Evolutionary conservation across 2,888 invertebrate genomes (phyloP), one percentile per base, ranked within the genome.

Genomic region (Drosophila antonietae): DNA sequence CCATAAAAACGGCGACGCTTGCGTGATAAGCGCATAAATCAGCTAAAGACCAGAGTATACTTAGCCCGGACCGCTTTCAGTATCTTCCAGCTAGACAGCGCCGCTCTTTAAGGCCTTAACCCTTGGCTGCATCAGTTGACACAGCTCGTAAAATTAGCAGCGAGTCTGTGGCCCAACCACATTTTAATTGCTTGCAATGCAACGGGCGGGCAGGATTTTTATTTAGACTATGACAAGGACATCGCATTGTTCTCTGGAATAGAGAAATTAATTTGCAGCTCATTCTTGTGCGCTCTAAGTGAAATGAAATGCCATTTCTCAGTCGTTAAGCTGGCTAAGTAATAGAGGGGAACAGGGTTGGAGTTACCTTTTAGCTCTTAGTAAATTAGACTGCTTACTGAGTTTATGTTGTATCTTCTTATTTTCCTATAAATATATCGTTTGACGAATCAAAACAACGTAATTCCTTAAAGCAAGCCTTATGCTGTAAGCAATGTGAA

Each of bases 11-110:
- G 75, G 82, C 78, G 80, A 83, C 83, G 88, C 88, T 78, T 77
- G 88, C 78, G 77, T 88, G 84, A 88, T 88, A 85, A 85, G 88
- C 84, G 81, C 84, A 85, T 85, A 85, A 85, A 85, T 85, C 84
- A 85, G 75, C 73, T 68, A 75, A 75, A 65, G 66, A 65, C 65
- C 52, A 28, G 62, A 59, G 59, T 63, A 49, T 58, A 10, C 52
- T 59, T 62, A 44, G 57, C 39, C 63, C 70, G 47, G 44, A 18
- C 47, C 39, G 52, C 23, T 43, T n/a, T 20, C 44, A 10, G 12
- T n/a, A 23, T 23, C 44, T 44, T 10, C 18, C 23, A 39, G 35
- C 46, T 58, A 47, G 35, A 39, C n/a, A 39, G 44, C 2, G 23
- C 35, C 23, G 51, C 55, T 49, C 74, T 62, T 69, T 41, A 67